These are phyloP conservation scores for Monoplex corrugatus DNA, from an alignment of 2,888 invertebrate genomes.

Conservation along the genomic window DNA sequence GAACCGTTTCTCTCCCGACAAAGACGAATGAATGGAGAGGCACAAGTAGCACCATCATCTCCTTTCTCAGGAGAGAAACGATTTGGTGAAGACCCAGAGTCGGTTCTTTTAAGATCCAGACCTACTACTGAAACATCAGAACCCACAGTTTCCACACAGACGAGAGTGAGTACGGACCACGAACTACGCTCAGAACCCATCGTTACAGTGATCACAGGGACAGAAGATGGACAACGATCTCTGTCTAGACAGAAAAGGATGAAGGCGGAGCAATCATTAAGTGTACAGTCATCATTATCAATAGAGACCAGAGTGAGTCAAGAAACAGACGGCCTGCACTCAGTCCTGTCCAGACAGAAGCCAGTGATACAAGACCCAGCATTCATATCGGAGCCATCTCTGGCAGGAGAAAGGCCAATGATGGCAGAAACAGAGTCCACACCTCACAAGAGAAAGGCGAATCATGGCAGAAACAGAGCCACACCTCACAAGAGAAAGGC, in stretches of 20 bases:
- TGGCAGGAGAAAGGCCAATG: too few species aligned
- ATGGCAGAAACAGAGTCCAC: too few species aligned
- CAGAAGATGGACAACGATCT: background rate
- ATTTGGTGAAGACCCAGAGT: background rate
- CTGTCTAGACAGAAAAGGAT: background rate
- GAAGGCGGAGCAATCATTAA: too few species aligned
- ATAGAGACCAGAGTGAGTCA: background rate
- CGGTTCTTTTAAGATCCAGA: too few species aligned
- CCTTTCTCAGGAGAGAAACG: background rate
- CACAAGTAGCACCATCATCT: background rate
- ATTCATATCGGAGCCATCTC: too few species aligned
- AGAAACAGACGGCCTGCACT: background rate
- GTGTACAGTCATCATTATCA: background rate
- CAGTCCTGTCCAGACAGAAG: conserved; percentile 32
- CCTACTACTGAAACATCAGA: background rate
- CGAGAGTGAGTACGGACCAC: background rate
- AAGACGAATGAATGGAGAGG: background rate
- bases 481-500: too few species aligned
- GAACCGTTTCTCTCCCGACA: conserved; percentile 25
- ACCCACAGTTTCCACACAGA: background rate
- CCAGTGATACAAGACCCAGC: background rate
- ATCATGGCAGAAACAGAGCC: too few species aligned
- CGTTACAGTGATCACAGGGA: too few species aligned
- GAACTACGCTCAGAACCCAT: too few species aligned
- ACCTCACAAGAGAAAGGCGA: too few species aligned